phyloP scores from a whole-genome alignment of 2,888 invertebrate species.

The Scaptomyza parva region DNA sequence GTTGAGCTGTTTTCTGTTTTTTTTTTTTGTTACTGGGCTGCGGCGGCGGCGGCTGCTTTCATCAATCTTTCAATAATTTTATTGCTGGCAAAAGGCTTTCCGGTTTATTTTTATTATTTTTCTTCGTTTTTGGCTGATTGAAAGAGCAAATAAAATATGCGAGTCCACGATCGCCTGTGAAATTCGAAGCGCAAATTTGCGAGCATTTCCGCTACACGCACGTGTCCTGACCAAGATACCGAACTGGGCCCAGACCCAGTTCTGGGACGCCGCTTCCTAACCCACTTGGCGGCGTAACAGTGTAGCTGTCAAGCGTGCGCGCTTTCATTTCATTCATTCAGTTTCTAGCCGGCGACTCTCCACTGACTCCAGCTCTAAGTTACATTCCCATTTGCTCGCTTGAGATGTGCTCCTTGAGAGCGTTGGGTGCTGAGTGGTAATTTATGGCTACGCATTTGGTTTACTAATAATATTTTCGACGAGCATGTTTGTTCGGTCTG shows the following conservation, averaged over 20 bases:
- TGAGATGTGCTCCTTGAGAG: conserved; percentile 65
- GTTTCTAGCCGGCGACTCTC: conserved; percentile 1
- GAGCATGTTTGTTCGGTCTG: conserved; percentile 1
- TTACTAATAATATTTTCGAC: conserved; percentile 71
- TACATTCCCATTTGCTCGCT: conserved; percentile 15
- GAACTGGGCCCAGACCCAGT: conserved; percentile 1
- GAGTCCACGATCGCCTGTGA: conserved; percentile 66
- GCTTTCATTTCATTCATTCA: conserved; percentile 63
- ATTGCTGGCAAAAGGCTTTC: conserved; percentile 57
- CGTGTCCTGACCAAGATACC: conserved; percentile 34
- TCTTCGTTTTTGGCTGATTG: conserved; percentile 61
- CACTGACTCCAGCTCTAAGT: conserved; percentile 11
- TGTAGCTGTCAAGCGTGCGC: conserved; percentile 50
- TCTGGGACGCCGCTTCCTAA: conserved; percentile 4
- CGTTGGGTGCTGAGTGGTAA: conserved; percentile 69
- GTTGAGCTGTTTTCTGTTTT: conserved; percentile 16
- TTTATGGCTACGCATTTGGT: conserved; percentile 80
- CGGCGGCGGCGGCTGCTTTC: conserved; percentile 26
- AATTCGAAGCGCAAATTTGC: conserved; percentile 75
- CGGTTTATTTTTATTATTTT: conserved; percentile 18
- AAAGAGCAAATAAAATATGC: conserved; percentile 76
- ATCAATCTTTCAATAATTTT: conserved; percentile 72
- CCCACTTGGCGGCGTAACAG: conserved; percentile 18
- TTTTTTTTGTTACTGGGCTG: background rate
- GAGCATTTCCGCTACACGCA: conserved; percentile 72